Conservation (phyloP, 2,113 vertebrate genomes). For the Colaptes auratus region DNA sequence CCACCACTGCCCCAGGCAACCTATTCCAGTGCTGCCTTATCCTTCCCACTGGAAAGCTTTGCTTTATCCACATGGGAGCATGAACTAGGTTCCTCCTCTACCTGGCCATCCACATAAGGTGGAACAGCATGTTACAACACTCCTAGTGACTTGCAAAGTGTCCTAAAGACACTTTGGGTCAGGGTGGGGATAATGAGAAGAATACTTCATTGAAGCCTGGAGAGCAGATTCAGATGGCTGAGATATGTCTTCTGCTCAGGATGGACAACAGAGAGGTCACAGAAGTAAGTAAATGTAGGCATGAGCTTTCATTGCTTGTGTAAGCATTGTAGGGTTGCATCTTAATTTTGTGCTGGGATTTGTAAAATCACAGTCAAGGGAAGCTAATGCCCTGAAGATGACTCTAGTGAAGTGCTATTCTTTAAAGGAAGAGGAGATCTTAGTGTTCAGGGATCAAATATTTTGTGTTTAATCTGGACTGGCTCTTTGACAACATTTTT, state of each 20-base stretch:
- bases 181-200: background rate
- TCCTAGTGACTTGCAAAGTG: background rate
- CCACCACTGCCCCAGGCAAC: background rate
- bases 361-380: background rate
- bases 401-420: background rate
- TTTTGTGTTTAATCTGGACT: background rate
- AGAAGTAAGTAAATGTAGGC: background rate
- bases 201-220: background rate
- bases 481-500: background rate
- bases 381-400: background rate
- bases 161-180: background rate
- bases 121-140: background rate
- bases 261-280: background rate
- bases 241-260: background rate
- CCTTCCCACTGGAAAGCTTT: background rate
- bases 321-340: background rate
- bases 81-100: background rate
- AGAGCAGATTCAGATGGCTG: background rate
- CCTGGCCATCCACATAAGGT: background rate
- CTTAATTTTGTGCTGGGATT: constrained; percentile 7
- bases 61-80: background rate
- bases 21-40: background rate
- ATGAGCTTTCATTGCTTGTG: background rate
- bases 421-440: background rate
- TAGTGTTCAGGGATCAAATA: background rate